Base-by-base conservation (phyloP, 2,888 invertebrate genomes). In the Eueremaeus valkanovi region DNA sequence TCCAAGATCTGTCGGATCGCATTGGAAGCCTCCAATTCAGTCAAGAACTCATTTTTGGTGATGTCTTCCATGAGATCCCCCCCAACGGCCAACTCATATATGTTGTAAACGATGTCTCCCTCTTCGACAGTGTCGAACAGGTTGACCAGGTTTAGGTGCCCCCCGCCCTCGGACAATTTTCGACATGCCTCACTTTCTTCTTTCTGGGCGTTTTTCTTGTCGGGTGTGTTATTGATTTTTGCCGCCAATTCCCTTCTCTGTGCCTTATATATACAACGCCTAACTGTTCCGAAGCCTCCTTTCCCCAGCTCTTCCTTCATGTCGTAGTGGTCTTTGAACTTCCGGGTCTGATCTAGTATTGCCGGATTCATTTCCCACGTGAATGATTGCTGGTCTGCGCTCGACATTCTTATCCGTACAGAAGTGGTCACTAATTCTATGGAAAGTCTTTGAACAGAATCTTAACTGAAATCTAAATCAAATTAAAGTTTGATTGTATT, bases 141-240 rank as follows among this genome's bases (percentile, higher is more conserved):
- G 21, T 70, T 70, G 70, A 70, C 36, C 11, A 70, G 11, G 21
- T 70, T 31, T 31, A 5, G 8, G 29, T 70, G 33, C 2, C 8
- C 70, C 18, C 21, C 9, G 13, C 9, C 42, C 18, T 36, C 6
- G 36, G 49, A 49, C 11, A 31, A n/a, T 33, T 16, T 9, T 27
- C 11, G 13, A 29, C 68, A 68, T 16, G 27, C 27, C 8, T 29
- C 24, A 9, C 33, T 11, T n/a, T 36, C 24, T 9, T 36, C 40
- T 13, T 16, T 21, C 18, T 70, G 40, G 9, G 33, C 70, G 21
- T 6, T 5, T 21, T 70, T 33, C 16, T 36, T 33, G 70, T 70
- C 70, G 33, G 70, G 33, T 6, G 33, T 31, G 40, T 36, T 70
- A 36, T 70, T 70, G 36, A 70, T 70, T 36, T 70, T 70, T 5